Percentiles rank a stretch among this genome's conserved stretches.
phyloP scores from a whole-genome alignment of 1,140 invertebrate species.

The Nephotettix cincticeps region DNA sequence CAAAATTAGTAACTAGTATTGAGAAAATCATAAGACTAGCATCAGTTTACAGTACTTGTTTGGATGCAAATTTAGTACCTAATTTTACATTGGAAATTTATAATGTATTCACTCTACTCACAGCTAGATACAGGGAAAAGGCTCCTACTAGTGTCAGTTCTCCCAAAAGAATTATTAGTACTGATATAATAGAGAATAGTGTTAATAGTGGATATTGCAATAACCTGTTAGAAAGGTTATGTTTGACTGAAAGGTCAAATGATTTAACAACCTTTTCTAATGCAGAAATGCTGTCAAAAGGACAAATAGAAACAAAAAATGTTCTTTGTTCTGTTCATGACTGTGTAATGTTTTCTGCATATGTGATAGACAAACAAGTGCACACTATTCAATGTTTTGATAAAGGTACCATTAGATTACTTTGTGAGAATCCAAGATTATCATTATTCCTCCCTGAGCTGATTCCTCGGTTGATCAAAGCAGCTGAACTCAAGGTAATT shows the following conservation, averaged over 20 bases:
- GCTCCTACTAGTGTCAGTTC: too few species aligned
- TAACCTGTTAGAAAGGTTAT: not conserved
- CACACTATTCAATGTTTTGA: not conserved
- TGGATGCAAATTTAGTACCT: not conserved
- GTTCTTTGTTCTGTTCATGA: not conserved
- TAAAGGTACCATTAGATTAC: not conserved
- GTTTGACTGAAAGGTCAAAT: not conserved
- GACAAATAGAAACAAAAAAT: not conserved
- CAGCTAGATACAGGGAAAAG: not conserved
- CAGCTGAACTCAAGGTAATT: too few species aligned
- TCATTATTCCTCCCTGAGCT: not conserved
- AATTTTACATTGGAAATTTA: not conserved
- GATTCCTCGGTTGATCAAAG: not conserved
- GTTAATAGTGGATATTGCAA: not conserved
- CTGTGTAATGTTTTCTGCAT: constrained; percentile 8
- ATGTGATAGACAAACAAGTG: not conserved
- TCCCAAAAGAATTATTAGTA: too few species aligned
- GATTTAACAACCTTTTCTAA: not conserved
- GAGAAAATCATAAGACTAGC: constrained; percentile 1
- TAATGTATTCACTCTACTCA: not conserved
- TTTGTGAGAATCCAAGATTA: not conserved
- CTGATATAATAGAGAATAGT: not conserved
- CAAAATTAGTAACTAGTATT: not conserved
- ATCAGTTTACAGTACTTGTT: not conserved
- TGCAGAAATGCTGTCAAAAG: not conserved